Percentiles rank a stretch among this genome's conserved stretches.
phyloP scores from a whole-genome alignment of 2,113 vertebrate species.

The Ptilonorhynchus violaceus region DNA sequence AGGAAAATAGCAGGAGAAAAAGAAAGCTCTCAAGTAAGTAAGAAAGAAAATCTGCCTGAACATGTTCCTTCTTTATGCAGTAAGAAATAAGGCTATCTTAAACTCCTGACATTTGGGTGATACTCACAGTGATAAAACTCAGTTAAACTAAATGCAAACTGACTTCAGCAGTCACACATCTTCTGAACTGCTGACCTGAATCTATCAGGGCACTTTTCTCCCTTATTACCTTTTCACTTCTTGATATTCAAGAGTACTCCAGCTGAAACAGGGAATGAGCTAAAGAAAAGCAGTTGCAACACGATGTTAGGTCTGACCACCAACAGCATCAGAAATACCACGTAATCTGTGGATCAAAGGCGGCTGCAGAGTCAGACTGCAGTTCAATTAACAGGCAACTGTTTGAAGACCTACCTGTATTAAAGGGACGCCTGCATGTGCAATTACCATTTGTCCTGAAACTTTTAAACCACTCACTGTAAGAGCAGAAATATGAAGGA shows the following conservation, averaged over 20 bases:
- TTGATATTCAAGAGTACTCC: neutral
- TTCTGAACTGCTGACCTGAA: conserved; percentile 16
- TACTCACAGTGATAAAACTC: neutral
- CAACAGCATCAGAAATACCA: neutral
- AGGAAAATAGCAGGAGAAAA: neutral
- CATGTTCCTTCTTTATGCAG: neutral
- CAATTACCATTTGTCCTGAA: neutral
- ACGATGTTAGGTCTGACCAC: neutral
- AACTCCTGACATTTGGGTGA: neutral
- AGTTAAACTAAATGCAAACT: neutral
- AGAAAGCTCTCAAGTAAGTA: neutral
- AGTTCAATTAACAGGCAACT: neutral
- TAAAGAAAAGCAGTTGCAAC: neutral
- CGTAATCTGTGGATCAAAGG: neutral
- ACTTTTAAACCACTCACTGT: neutral
- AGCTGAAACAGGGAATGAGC: neutral
- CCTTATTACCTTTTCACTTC: neutral
- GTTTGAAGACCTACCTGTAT: neutral
- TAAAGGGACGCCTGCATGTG: neutral
- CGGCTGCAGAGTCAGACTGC: rapidly evolving
- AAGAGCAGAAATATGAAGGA: neutral
- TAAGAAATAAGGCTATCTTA: neutral
- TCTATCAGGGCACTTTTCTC: neutral
- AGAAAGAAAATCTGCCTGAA: neutral
- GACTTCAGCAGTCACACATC: neutral